Evolutionary conservation across 2,797 vertebrate genomes (phyloP).

Genomic region (Hafferia zeledoni): DNA sequence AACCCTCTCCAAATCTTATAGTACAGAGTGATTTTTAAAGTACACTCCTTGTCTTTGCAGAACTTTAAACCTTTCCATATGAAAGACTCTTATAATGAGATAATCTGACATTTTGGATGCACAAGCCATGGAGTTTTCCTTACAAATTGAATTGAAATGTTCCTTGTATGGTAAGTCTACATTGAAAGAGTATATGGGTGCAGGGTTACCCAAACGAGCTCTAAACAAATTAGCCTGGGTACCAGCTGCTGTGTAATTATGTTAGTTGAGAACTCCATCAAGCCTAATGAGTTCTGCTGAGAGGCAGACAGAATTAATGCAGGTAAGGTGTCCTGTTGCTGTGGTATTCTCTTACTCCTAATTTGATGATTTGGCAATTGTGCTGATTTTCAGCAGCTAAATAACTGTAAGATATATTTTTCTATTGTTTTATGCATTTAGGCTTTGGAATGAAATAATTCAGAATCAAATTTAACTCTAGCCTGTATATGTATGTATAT

Average conservation of each 20-base stretch:
- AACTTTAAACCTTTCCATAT: background rate
- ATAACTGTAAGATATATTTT: background rate
- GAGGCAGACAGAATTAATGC: background rate
- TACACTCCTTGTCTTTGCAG: background rate
- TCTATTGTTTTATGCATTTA: background rate
- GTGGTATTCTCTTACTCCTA: background rate
- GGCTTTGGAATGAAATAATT: background rate
- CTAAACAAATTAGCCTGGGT: background rate
- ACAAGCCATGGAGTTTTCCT: background rate
- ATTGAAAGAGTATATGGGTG: background rate
- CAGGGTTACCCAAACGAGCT: background rate
- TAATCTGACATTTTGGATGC: background rate
- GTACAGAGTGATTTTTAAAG: background rate
- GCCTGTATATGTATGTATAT: background rate
- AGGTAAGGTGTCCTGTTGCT: background rate
- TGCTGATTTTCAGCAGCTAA: background rate
- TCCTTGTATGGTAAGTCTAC: background rate
- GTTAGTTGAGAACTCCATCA: background rate
- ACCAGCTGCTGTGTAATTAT: conserved; percentile 18
- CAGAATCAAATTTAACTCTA: background rate
- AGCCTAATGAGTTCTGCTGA: conserved; percentile 17
- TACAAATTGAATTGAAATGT: background rate
- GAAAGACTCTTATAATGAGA: background rate
- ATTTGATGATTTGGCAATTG: background rate
- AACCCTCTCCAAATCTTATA: background rate